Conservation (phyloP, 1,140 invertebrate genomes). For the Lepidurus packardi region DNA sequence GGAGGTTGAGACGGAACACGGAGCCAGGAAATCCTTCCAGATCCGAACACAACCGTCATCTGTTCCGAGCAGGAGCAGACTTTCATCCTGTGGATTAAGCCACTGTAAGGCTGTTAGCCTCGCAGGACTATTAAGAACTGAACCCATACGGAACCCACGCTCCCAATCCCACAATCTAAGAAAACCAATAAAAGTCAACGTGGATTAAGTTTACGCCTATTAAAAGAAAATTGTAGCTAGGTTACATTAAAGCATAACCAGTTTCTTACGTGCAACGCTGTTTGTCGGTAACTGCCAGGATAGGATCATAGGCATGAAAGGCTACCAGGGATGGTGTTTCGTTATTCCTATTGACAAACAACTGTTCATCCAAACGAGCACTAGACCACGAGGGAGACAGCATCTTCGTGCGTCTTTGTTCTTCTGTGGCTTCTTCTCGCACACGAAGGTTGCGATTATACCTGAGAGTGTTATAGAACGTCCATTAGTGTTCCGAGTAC, state of each 20-base stretch:
- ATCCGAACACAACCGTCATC: slow-evolving; percentile 73
- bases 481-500: too few relatives aligned
- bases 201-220: too few relatives aligned
- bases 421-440: slow-evolving; percentile 55
- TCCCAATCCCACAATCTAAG: slow-evolving; percentile 52
- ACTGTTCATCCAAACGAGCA: slow-evolving; percentile 66
- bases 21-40: slow-evolving; percentile 47
- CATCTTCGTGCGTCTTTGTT: slow-evolving; percentile 51
- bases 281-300: slow-evolving; percentile 76
- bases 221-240: too few relatives aligned
- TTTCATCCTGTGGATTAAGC: slow-evolving; percentile 78
- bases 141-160: slow-evolving; percentile 43
- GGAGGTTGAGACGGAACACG: slow-evolving; percentile 14
- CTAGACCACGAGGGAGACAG: slow-evolving; percentile 37
- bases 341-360: slow-evolving; percentile 73
- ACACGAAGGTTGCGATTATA: slow-evolving; percentile 59
- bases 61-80: slow-evolving; percentile 61
- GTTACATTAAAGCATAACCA: neutral
- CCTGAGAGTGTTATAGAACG: slow-evolving; percentile 34
- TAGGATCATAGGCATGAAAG: slow-evolving; percentile 85
- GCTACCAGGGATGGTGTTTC: slow-evolving; percentile 67
- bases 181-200: slow-evolving; percentile 33
- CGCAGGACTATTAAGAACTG: slow-evolving; percentile 45
- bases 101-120: slow-evolving; percentile 76
- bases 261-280: slow-evolving; percentile 67